A percentile compares a stretch with the other conserved stretches of the same genome.
Conservation (phyloP, 1,140 invertebrate genomes). For the Bombus cullumanus region DNA sequence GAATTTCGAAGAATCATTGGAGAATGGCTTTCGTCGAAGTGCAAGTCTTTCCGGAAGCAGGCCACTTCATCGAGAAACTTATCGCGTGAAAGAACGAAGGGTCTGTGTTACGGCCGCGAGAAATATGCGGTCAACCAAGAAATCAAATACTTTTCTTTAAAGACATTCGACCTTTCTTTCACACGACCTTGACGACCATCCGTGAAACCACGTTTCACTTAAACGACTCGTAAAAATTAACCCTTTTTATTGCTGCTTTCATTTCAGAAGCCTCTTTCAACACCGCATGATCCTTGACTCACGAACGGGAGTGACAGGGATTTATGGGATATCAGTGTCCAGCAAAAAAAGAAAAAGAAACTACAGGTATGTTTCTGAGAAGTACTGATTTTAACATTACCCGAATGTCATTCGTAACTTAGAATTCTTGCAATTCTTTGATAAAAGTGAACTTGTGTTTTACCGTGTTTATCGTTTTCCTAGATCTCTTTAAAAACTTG, state of each 20-base stretch:
- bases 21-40: not conserved
- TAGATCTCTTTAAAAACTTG: not conserved
- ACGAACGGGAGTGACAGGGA: not conserved
- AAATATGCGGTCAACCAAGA: conserved; percentile 53
- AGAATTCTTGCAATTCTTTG: not conserved
- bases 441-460: not conserved
- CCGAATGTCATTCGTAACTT: not conserved
- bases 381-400: not conserved
- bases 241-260: not conserved
- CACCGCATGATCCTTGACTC: not conserved
- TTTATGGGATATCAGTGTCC: not conserved
- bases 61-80: conserved; percentile 29
- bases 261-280: not conserved
- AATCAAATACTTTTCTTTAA: conserved; percentile 48
- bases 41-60: conserved; percentile 32
- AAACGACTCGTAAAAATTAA: not conserved
- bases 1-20: not conserved
- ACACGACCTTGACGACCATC: conserved; percentile 33
- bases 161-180: conserved; percentile 34
- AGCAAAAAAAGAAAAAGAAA: not conserved
- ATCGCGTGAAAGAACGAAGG: conserved; percentile 39
- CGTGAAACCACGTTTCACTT: conserved; percentile 31
- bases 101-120: conserved; percentile 16
- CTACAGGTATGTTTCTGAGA: not conserved
- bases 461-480: not conserved